Base-by-base conservation (phyloP, 2,113 vertebrate species). In the Climacteris rufus region DNA sequence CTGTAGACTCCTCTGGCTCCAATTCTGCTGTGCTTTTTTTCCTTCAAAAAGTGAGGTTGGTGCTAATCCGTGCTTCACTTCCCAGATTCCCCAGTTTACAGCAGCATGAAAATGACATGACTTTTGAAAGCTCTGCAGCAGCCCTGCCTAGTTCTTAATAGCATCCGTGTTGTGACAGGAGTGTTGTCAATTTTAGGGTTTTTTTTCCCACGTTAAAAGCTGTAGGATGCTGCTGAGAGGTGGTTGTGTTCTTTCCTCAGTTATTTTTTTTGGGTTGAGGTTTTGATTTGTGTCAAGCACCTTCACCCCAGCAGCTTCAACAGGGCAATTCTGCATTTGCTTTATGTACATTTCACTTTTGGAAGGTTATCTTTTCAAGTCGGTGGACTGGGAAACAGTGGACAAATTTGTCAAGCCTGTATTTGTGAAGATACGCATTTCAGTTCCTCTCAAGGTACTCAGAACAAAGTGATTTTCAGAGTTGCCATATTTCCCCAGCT, bases 281-380 rank as follows among this genome's bases (percentile, higher is more conserved):
- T 86, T 96, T 93, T 89, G 83, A 70, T 81, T 89, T n/a, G 15
- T 87, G 64, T 95, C 85, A 83, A 87, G 88, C 61, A 72, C 42
- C 33, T 94, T 86, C 60, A 74, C 54, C 76, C 66, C 68, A 70
- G 85, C 79, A 82, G 64, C 28, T 93, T 93, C 56, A 83, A 22
- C 11, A 56, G 89, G 59, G 33, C 59, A 74, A 47, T 86, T 83
- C 39, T 93, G 40, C 33, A 15, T 77, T 83, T 92, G 15, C 53
- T 87, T 87, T 85, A 57, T 39, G 27, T 66, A 42, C 47, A 31
- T 54, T 83, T 93, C 31, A 24, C 42, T 76, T 88, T 72, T 72
- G 30, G 68, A 74, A 77, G 59, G 63, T 88, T 87, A 19, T 49
- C 61, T 53, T 64, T 86, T 11, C 47, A 80, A 33, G 56, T 54